Evolutionary conservation across 2,888 invertebrate species (phyloP).

Genomic region (Drosophila pegasa): DNA sequence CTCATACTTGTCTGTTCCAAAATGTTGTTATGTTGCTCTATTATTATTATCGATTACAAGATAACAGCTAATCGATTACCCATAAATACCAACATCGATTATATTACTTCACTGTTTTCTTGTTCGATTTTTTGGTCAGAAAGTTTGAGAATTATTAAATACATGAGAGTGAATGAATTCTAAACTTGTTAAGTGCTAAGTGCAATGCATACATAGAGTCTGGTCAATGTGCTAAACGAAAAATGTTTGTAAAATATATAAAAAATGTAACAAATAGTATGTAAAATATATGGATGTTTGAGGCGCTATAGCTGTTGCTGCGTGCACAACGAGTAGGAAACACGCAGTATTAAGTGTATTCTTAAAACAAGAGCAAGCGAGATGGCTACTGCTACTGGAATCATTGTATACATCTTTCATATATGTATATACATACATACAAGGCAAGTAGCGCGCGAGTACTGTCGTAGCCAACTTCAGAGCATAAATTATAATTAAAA

Average conservation of each 20-base stretch:
- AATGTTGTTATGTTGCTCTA: neutral
- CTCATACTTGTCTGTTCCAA: neutral
- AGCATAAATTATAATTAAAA: slow-evolving; percentile 35
- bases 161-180: slow-evolving; percentile 25
- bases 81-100: slow-evolving; percentile 35
- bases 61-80: slow-evolving; percentile 1
- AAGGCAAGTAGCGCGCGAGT: slow-evolving; percentile 68
- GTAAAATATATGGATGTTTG: slow-evolving; percentile 31
- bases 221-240: slow-evolving; percentile 11
- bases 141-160: slow-evolving; percentile 46
- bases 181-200: slow-evolving; percentile 14
- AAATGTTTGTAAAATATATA: slow-evolving; percentile 11
- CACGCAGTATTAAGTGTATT: slow-evolving; percentile 55
- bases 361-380: slow-evolving; percentile 68
- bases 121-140: slow-evolving; percentile 62
- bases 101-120: slow-evolving; percentile 43
- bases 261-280: slow-evolving; percentile 16
- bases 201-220: slow-evolving; percentile 15
- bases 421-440: slow-evolving; percentile 37
- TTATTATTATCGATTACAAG: slow-evolving; percentile 11
- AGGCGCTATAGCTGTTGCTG: slow-evolving; percentile 64
- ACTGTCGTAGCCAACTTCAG: slow-evolving; percentile 53
- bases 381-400: slow-evolving; percentile 66
- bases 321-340: slow-evolving; percentile 61
- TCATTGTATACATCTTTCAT: slow-evolving; percentile 63